Conservation (phyloP, 2,113 vertebrate genomes). For the Psittacara wagleri region DNA sequence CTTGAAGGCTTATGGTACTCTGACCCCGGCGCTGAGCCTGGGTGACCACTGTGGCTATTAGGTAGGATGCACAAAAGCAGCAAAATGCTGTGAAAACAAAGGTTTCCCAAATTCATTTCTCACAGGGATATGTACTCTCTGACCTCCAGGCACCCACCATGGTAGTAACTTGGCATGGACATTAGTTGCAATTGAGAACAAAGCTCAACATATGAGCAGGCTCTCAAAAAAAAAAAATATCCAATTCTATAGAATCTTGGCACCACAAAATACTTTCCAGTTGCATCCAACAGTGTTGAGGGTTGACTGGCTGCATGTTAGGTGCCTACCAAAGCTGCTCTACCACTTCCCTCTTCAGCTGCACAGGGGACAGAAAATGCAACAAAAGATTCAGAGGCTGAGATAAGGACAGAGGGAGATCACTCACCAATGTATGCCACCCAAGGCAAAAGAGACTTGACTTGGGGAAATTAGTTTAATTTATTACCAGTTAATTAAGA, state of each 20-base stretch:
- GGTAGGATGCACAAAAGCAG: neutral
- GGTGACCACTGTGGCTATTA: neutral
- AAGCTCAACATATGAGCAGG: neutral
- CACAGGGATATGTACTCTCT: neutral
- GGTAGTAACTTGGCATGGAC: neutral
- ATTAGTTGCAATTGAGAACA: neutral
- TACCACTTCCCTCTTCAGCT: neutral
- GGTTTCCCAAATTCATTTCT: neutral
- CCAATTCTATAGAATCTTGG: neutral
- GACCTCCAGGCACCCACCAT: fast-evolving
- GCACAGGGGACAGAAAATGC: neutral
- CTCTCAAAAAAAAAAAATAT: neutral
- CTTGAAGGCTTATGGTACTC: neutral
- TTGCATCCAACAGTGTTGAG: neutral
- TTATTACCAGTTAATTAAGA: neutral
- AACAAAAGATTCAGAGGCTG: neutral
- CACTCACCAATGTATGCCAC: neutral
- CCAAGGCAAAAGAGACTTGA: neutral
- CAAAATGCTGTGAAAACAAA: neutral
- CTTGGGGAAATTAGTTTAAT: neutral
- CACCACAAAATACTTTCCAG: neutral
- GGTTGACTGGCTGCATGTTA: neutral
- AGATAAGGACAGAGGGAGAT: neutral
- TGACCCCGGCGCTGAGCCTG: neutral
- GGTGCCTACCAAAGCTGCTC: neutral